Evolutionary conservation across 2,888 invertebrate species (phyloP), one percentile per base, ranked within the genome.

Genomic region (Trissonchulus sp.): DNA sequence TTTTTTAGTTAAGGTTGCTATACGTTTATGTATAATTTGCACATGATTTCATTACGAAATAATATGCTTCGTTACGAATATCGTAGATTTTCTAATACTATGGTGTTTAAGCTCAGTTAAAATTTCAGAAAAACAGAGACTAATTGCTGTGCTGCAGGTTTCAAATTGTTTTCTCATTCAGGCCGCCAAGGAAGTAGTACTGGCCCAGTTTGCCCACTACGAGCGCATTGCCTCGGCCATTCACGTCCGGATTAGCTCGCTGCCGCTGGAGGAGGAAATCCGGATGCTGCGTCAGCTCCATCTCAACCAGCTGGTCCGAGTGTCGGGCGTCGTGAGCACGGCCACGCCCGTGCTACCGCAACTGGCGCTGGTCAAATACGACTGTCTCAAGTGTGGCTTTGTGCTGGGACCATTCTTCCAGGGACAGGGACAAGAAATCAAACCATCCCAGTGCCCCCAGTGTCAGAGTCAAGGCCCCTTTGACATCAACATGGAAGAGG

Each of bases 401-500:
- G 89, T 98, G 34, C 87, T 99, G 79, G 71, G 99, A 0, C 99
- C 99, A 0, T 99, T 95, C 84, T 91, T 93, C 28, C 99, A 99
- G 87, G 90, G 91, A 0, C 95, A 96, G 85, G 91, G 92, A 82
- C 88, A 92, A 1, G 99, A 99, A 87, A 92, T 97, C 0, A 93
- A 92, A 82, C 99, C 99, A 0, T 94, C 94, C 0, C 92, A 93
- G 0, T 99, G 99, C 87, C 98, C 98, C 0, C 96, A 98, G 84
- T 99, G 98, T 89, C 98, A 99, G 85, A 94, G 94, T 82, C 88
- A 88, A 75, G 98, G 98, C 0, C 98, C 97, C 0, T 99, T 98
- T 86, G 86, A 94, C 90, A 91, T 99, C 35, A 99, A 99, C 85
- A 97, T 98, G 94, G 98, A 98, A 81, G 86, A 88, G 84, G 88